phyloP scores from a whole-genome alignment of 1,140 invertebrate species.

The Drosophila navojoa region DNA sequence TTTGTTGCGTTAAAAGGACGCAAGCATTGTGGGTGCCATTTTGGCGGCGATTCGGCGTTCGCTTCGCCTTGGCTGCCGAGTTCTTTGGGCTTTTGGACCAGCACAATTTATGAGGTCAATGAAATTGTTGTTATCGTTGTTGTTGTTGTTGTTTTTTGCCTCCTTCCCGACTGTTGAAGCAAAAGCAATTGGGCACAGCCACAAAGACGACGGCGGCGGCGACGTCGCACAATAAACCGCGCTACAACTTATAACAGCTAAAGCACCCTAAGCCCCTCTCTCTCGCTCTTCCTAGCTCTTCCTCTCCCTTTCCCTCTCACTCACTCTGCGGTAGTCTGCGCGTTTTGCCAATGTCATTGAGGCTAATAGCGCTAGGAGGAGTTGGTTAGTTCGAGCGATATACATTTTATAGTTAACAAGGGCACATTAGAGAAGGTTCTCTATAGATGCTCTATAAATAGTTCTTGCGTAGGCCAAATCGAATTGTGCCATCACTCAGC shows the following conservation, averaged over 20 bases:
- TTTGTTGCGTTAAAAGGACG: slow-evolving; percentile 58
- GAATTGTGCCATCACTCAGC: too few relatives aligned
- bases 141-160: neutral
- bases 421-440: too few relatives aligned
- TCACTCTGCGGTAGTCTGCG: neutral
- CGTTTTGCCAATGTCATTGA: slow-evolving; percentile 67
- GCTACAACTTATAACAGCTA: slow-evolving; percentile 3
- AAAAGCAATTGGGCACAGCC: slow-evolving; percentile 54
- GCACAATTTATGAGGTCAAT: slow-evolving; percentile 79
- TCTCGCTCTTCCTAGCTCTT: neutral
- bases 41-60: slow-evolving; percentile 39
- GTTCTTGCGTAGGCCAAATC: too few relatives aligned
- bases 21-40: slow-evolving; percentile 56
- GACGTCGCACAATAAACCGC: slow-evolving; percentile 60
- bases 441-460: too few relatives aligned
- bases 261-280: neutral
- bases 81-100: slow-evolving; percentile 25
- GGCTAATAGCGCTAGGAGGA: slow-evolving; percentile 51
- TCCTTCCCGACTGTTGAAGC: slow-evolving; percentile 7
- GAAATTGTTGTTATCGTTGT: slow-evolving; percentile 51
- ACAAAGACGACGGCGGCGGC: slow-evolving; percentile 40
- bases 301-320: neutral
- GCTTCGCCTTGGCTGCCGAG: slow-evolving; percentile 1
- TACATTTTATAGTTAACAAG: too few relatives aligned
- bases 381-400: slow-evolving; percentile 9